Conservation (phyloP, 2,113 vertebrate species). For the Odocoileus hemionus region DNA sequence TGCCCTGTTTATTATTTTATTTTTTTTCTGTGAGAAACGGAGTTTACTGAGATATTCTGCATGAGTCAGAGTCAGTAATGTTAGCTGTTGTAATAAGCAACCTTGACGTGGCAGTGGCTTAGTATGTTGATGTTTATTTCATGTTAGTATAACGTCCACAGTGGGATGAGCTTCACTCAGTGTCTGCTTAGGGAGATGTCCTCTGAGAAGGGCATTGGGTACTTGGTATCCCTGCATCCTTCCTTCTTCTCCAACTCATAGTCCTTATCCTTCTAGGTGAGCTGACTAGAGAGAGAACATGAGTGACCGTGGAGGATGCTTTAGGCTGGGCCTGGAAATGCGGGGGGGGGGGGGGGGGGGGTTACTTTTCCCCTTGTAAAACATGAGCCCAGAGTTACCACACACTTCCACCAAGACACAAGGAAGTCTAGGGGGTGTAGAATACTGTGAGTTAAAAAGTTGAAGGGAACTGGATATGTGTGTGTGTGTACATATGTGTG, state of each 20-base stretch:
- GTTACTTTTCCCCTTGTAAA: not conserved
- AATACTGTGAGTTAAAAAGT: not conserved
- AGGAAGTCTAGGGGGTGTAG: not conserved
- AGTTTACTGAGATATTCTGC: not conserved
- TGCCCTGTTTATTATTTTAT: not conserved
- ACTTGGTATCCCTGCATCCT: not conserved
- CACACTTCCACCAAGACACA: not conserved
- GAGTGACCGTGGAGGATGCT: not conserved
- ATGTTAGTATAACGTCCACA: not conserved
- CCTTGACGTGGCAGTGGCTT: not conserved
- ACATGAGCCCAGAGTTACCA: not conserved
- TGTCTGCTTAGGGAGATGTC: not conserved
- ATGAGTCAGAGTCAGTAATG: not conserved
- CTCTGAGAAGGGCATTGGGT: not conserved
- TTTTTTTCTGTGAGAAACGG: not conserved
- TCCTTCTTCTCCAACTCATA: not conserved
- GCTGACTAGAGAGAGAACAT: not conserved
- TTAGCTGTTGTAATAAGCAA: not conserved
- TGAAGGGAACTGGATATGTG: not conserved
- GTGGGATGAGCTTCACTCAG: rapidly evolving
- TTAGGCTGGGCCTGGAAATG: not conserved
- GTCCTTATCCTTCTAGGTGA: not conserved
- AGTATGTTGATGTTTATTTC: not conserved
- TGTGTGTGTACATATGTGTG: not conserved
- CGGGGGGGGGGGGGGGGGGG: too few species aligned